Base-by-base conservation (phyloP, 2,797 vertebrate genomes). In the Delichon dasypus region DNA sequence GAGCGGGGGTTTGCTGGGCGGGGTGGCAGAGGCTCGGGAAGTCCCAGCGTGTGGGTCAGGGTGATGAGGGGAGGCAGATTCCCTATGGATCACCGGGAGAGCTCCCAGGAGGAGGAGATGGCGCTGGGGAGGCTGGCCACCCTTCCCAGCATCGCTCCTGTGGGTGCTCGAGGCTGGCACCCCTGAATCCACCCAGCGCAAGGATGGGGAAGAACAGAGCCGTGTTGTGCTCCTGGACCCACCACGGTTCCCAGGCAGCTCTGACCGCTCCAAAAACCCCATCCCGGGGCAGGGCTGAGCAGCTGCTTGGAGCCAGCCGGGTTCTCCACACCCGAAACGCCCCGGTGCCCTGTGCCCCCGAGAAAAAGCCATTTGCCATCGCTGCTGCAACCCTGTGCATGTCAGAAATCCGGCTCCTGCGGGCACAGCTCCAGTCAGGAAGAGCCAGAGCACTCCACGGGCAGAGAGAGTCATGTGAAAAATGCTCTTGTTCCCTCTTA, bases 401-500 rank as follows among this genome's bases (percentile, higher is more conserved):
- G 91, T 95, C 93, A 94, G 94, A 95, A 93, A 91, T 77, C 55
- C 85, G 32, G 92, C 95, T 96, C 95, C 96, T 91, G 92, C 70
- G 83, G 96, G 95, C 93, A 95, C 84, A 75, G 95, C 96, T 85
- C 83, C 65, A 95, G 94, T 78, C 94, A 86, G 71, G 95, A 95
- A 94, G 86, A 95, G 94, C 90, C 94, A 89, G 94, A 88, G 88
- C 91, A 86, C 92, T 96, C 93, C 92, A 77, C 13, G 58, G 97
- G 93, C 93, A 77, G 93, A 90, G 90, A 95, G 94, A 96, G 95
- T 90, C 95, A 94, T 97, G 96, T 97, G 96, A 96, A 96, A 97
- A 97, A 97, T 96, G 93, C 95, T 97, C 96, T 96, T 95, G 91
- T 96, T 97, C 95, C 94, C 93, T 96, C 96, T 92, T 95, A 96